Evolutionary conservation across 2,888 invertebrate species (phyloP).

Genomic region (Cryptosula pallasiana): DNA sequence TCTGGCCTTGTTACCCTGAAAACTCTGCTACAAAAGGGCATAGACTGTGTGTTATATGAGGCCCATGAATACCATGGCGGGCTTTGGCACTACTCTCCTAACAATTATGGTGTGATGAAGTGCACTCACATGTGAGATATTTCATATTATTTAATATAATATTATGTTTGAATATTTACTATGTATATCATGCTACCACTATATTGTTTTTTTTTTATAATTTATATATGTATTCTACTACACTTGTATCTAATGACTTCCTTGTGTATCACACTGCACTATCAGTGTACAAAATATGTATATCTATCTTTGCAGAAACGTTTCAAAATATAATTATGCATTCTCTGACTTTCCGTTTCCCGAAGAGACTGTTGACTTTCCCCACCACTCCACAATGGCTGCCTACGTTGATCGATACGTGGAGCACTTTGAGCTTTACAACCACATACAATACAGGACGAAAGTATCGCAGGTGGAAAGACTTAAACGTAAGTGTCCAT

Average conservation of each 20-base stretch:
- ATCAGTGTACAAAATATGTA: too few species aligned
- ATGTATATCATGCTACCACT: too few species aligned
- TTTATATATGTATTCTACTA: too few species aligned
- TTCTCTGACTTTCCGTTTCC: constrained; percentile 49
- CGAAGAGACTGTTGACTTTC: constrained; percentile 41
- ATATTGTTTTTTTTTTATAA: too few species aligned
- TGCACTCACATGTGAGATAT: constrained; percentile 49
- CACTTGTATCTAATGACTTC: too few species aligned
- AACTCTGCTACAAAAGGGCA: constrained; percentile 39
- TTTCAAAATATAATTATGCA: constrained; percentile 48
- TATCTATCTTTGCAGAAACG: constrained; percentile 38
- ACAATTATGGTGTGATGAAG: constrained; percentile 48
- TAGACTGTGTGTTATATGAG: constrained; percentile 40
- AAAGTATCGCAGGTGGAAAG: constrained; percentile 32
- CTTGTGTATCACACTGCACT: too few species aligned
- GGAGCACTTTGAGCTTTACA: constrained; percentile 36
- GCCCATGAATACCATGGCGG: constrained; percentile 45
- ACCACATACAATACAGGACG: constrained; percentile 36
- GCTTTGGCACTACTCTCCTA: constrained; percentile 44
- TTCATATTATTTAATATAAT: too few species aligned
- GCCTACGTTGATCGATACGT: constrained; percentile 41
- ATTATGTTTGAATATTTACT: too few species aligned
- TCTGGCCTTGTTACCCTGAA: constrained; percentile 42
- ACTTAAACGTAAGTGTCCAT: neutral
- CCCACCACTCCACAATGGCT: constrained; percentile 44